Conservation (phyloP, 1,140 invertebrate genomes). For the Teleopsis dalmanni region DNA sequence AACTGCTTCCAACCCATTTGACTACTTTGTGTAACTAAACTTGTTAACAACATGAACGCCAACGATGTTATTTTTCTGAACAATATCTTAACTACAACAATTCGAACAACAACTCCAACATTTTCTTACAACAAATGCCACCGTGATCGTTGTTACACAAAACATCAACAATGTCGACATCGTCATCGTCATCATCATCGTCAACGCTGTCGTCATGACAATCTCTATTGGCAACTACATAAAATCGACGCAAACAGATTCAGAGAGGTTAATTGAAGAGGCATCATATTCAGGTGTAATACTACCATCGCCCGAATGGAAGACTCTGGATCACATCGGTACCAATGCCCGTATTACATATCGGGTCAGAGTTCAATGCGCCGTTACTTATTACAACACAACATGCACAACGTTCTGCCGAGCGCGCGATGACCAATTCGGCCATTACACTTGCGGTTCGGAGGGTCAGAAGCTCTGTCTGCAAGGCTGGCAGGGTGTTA, state of each 20-base stretch:
- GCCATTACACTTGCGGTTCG: constrained; percentile 84
- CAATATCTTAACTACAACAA: no score
- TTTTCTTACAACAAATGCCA: constrained; percentile 1
- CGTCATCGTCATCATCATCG: constrained; percentile 12
- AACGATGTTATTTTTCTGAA: no score
- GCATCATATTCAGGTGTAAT: constrained; percentile 84
- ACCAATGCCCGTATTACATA: constrained; percentile 70
- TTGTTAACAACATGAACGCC: no score
- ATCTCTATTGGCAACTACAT: neutral
- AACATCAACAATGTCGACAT: constrained; percentile 5
- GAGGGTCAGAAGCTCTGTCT: constrained; percentile 87
- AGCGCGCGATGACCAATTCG: constrained; percentile 85
- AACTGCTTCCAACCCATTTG: no score
- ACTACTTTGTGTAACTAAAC: no score
- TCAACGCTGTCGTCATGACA: constrained; percentile 12
- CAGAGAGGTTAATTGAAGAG: constrained; percentile 72
- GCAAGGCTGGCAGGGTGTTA: constrained; percentile 85
- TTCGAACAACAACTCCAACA: constrained; percentile 10
- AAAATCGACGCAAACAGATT: constrained; percentile 41
- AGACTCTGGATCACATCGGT: constrained; percentile 75
- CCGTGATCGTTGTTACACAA: neutral
- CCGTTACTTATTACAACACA: constrained; percentile 87
- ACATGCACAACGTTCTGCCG: constrained; percentile 90
- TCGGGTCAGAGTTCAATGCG: constrained; percentile 82
- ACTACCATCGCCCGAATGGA: constrained; percentile 80